These are phyloP conservation scores for Orycteropus afer DNA, from an alignment of 2,113 vertebrate genomes.

Conservation along the genomic window DNA sequence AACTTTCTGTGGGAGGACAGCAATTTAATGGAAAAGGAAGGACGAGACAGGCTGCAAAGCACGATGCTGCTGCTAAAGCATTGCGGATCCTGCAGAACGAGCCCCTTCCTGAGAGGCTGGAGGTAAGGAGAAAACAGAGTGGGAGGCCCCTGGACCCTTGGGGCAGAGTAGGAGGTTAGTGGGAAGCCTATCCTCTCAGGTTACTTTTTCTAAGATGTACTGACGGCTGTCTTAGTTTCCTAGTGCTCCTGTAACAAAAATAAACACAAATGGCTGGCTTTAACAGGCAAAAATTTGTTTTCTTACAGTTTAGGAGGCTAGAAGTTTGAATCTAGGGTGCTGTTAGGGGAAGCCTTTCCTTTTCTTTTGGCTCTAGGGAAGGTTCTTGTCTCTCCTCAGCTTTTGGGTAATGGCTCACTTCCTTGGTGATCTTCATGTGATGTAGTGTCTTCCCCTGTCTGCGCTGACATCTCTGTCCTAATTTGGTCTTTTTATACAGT, in stretches of 20 bases:
- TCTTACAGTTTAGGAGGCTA: background rate
- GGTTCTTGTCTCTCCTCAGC: background rate
- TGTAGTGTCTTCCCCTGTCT: background rate
- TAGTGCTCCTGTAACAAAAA: background rate
- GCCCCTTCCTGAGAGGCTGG: constrained; percentile 92
- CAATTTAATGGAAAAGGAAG: constrained; percentile 98
- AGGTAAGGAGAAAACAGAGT: constrained; percentile 85
- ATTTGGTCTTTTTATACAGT: background rate
- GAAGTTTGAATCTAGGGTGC: background rate
- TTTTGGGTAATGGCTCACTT: background rate
- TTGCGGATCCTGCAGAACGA: constrained; percentile 96
- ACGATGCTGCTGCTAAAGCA: constrained; percentile 96
- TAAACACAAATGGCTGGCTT: background rate
- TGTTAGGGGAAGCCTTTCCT: background rate
- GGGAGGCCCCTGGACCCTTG: background rate
- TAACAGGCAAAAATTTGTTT: background rate
- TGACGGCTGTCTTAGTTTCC: background rate
- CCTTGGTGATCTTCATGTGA: background rate
- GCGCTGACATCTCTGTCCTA: background rate
- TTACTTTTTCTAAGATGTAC: background rate
- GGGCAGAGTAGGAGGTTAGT: background rate
- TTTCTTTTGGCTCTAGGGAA: background rate
- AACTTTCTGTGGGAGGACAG: constrained; percentile 97
- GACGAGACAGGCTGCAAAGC: constrained; percentile 95
- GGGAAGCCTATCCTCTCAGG: background rate